Conservation (phyloP, 1,140 invertebrate genomes). For the Diorhabda elongata region DNA sequence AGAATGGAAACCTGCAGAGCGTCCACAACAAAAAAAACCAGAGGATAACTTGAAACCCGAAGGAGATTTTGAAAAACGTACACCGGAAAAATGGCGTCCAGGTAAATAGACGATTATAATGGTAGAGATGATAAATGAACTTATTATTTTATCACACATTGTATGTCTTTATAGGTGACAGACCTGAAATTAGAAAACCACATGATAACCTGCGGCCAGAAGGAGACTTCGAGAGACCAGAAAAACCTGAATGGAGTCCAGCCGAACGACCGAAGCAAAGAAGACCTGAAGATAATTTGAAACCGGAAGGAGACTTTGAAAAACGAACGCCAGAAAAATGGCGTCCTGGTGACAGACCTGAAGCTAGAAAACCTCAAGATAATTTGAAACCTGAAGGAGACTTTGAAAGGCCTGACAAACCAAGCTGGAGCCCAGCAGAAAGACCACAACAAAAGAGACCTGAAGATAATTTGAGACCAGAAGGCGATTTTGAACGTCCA, state of each 20-base stretch:
- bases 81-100: constrained; percentile 44
- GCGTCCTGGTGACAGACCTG: constrained; percentile 40
- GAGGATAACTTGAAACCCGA: constrained; percentile 55
- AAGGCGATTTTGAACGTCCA: constrained; percentile 47
- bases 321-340: constrained; percentile 48
- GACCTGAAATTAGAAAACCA: constrained; percentile 47
- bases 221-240: constrained; percentile 47
- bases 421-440: constrained; percentile 55
- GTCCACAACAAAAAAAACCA: constrained; percentile 45
- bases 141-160: too few relatives aligned
- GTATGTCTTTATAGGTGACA: constrained; percentile 33
- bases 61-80: constrained; percentile 58
- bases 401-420: constrained; percentile 53
- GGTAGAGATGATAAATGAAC: too few relatives aligned
- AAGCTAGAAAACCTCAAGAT: constrained; percentile 51
- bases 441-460: constrained; percentile 53
- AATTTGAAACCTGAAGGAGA: constrained; percentile 60
- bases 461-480: constrained; percentile 50
- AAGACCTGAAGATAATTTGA: constrained; percentile 53
- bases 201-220: constrained; percentile 52
- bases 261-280: constrained; percentile 46
- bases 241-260: constrained; percentile 42
- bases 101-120: constrained; percentile 18
- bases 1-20: constrained; percentile 48
- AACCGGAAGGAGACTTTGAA: constrained; percentile 57